Conservation (phyloP, 2,113 vertebrate genomes). For the Dicentrarchus labrax region DNA sequence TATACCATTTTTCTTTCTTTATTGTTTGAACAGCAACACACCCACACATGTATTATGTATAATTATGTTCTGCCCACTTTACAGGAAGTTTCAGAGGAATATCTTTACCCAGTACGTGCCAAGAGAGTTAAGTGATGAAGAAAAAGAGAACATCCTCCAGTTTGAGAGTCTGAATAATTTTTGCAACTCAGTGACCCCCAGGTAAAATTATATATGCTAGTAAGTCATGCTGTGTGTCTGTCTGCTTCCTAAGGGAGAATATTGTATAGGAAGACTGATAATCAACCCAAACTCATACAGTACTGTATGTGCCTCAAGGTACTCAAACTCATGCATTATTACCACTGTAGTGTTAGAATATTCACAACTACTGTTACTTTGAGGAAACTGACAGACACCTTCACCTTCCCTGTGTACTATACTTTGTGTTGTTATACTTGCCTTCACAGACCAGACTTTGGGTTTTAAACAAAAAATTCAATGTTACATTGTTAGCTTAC, state of each 20-base stretch:
- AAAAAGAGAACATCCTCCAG: slow-evolving; percentile 78
- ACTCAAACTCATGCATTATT: not conserved
- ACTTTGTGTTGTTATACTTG: not conserved
- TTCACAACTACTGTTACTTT: not conserved
- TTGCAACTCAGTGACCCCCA: slow-evolving; percentile 78
- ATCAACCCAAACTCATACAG: slow-evolving; percentile 1
- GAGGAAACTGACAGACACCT: not conserved
- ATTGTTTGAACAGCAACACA: not conserved
- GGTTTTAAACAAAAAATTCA: not conserved
- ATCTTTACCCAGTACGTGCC: slow-evolving; percentile 86
- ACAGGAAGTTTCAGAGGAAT: slow-evolving; percentile 88
- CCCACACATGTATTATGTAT: not conserved
- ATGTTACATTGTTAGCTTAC: not conserved
- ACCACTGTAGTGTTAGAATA: not conserved
- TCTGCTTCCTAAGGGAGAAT: slow-evolving; percentile 1
- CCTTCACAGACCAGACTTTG: not conserved
- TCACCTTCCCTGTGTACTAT: not conserved
- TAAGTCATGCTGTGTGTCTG: not conserved
- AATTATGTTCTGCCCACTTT: slow-evolving; percentile 33
- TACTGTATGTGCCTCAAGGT: not conserved
- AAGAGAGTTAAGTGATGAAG: slow-evolving; percentile 84
- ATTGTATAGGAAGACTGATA: not conserved
- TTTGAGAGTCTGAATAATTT: slow-evolving; percentile 85
- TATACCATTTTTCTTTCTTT: not conserved
- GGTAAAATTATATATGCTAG: slow-evolving; percentile 77